Conservation (phyloP, 2,797 vertebrate genomes). For the Decapterus maruadsi region DNA sequence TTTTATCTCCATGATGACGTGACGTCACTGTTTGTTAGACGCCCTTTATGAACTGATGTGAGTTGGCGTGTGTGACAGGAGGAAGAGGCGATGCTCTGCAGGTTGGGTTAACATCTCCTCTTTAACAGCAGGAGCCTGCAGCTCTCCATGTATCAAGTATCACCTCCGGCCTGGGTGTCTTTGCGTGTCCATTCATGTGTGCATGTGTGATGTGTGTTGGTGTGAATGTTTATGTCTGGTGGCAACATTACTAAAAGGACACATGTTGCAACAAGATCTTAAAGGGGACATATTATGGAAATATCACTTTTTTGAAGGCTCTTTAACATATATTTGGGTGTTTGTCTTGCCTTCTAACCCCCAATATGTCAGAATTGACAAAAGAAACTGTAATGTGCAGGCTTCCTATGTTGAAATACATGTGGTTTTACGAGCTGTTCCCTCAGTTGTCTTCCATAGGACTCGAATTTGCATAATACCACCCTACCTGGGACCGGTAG, state of each 20-base stretch:
- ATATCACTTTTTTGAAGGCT: too few species aligned
- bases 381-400: too few species aligned
- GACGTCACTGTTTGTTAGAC: not conserved
- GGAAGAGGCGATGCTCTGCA: conserved; percentile 11
- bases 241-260: not conserved
- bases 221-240: not conserved
- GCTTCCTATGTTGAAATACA: too few species aligned
- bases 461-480: too few species aligned
- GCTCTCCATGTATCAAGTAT: conserved; percentile 31
- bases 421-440: too few species aligned
- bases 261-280: conserved; percentile 24
- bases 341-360: too few species aligned
- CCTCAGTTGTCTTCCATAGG: too few species aligned
- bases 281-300: too few species aligned
- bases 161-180: conserved; percentile 11
- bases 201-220: not conserved
- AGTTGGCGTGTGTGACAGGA: conserved; percentile 1
- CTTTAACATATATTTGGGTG: too few species aligned
- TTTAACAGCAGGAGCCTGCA: conserved; percentile 33
- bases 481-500: too few species aligned
- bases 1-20: not conserved
- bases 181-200: not conserved
- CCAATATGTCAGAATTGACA: too few species aligned
- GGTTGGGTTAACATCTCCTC: conserved; percentile 34
- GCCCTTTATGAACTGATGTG: conserved; percentile 28